Percentiles rank a stretch among this genome's conserved stretches.
These are phyloP conservation scores for Sebastes wilsoni DNA, from an alignment of 2,797 vertebrate genomes.

Conservation along the genomic window DNA sequence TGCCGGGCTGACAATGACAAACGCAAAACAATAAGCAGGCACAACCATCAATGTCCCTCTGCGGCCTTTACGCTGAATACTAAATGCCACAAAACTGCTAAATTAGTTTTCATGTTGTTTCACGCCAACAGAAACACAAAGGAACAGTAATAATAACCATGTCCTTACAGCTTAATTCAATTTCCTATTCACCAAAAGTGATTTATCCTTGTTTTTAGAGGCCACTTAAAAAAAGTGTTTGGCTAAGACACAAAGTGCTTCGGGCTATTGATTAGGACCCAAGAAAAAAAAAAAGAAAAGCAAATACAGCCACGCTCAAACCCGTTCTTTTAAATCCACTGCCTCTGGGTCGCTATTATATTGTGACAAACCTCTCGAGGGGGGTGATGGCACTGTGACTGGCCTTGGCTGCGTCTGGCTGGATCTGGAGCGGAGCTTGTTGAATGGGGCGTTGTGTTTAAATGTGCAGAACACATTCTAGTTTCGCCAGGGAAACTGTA, in stretches of 20 bases:
- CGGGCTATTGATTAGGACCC: slow-evolving; percentile 21
- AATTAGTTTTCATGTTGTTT: slow-evolving; percentile 22
- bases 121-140: slow-evolving; percentile 25
- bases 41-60: slow-evolving; percentile 42
- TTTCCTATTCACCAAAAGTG: background rate
- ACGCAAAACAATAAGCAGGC: slow-evolving; percentile 60
- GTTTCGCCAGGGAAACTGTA: slow-evolving; percentile 44
- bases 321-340: slow-evolving; percentile 21
- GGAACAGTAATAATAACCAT: slow-evolving; percentile 5
- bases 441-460: slow-evolving; percentile 38
- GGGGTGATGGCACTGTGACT: slow-evolving; percentile 22
- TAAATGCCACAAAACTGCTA: slow-evolving; percentile 19
- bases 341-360: slow-evolving; percentile 21
- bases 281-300: background rate
- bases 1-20: slow-evolving; percentile 55
- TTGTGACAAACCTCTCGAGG: slow-evolving; percentile 27
- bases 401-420: background rate
- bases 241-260: slow-evolving; percentile 12
- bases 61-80: slow-evolving; percentile 40
- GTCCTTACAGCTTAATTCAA: background rate
- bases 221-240: slow-evolving; percentile 12
- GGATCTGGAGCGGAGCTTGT: slow-evolving; percentile 9
- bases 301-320: slow-evolving; percentile 2
- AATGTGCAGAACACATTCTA: slow-evolving; percentile 58
- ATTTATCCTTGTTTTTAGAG: slow-evolving; percentile 11